Percentiles rank a stretch among this genome's conserved stretches.
Evolutionary conservation across 2,113 vertebrate species (phyloP).

Genomic region (Chaetorhynchus papuensis): DNA sequence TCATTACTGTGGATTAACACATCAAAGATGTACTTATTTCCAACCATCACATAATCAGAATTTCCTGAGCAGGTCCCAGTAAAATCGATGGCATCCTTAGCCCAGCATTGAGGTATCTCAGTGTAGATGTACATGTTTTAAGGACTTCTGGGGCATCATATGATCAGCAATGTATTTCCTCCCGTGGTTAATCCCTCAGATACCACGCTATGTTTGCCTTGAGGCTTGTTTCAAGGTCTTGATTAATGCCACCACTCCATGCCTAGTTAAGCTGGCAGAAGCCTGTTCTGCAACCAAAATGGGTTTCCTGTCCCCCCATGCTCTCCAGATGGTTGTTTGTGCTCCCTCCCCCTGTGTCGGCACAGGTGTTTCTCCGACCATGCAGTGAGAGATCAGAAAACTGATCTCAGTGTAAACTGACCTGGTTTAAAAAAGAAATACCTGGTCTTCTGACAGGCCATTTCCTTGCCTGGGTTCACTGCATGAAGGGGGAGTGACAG

Average conservation of each 20-base stretch:
- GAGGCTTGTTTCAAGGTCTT: conserved; percentile 40
- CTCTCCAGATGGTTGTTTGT: conserved; percentile 37
- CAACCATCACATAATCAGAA: background rate
- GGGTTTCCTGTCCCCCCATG: conserved; percentile 39
- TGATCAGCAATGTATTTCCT: background rate
- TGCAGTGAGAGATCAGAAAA: conserved; percentile 33
- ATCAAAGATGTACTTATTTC: background rate
- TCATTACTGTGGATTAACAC: background rate
- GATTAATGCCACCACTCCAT: conserved; percentile 47
- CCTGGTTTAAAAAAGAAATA: conserved; percentile 18
- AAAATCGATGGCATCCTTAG: background rate
- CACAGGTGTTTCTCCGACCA: conserved; percentile 54
- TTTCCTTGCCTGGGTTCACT: background rate
- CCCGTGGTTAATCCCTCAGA: background rate
- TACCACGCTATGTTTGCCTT: conserved; percentile 7
- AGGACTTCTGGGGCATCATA: background rate
- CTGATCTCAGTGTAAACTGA: conserved; percentile 33
- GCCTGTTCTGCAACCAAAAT: conserved; percentile 25
- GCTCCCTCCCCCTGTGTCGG: background rate
- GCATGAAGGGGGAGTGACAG: background rate
- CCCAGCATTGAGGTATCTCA: background rate
- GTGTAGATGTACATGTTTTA: background rate
- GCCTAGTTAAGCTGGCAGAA: conserved; percentile 64
- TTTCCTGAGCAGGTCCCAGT: background rate
- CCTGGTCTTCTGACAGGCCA: background rate